Evolutionary conservation across 2,888 invertebrate genomes (phyloP), one percentile per base, ranked within the genome.

Genomic region (Willowsia nigromaculata): DNA sequence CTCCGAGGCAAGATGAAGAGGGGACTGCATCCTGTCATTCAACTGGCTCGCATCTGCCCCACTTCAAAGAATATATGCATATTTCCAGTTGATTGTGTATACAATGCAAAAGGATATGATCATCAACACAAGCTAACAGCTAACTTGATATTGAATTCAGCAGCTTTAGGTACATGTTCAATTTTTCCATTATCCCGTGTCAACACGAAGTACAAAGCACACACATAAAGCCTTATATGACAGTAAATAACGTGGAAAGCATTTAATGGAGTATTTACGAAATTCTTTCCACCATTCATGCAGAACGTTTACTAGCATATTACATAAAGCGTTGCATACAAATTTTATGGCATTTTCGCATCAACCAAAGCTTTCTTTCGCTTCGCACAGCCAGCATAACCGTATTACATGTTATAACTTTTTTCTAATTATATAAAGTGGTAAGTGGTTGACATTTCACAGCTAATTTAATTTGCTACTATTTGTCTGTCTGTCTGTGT

Each of bases 1-100:
- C 93, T 97, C 97, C 0, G 96, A 96, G 0, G 96, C 97, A 91
- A 97, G 93, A 94, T 98, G 98, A 59, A 98, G 95, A 0, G 97
- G 96, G 0, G 97, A 96, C 93, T 97, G 96, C 90, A 96, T 95
- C 93, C 96, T 96, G 50, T 96, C 96, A 93, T 98, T 98, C 68
- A 96, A 94, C 22, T 96, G 94, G 80, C 95, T 94, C 0, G 96
- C 96, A 85, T 96, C 95, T 0, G 96, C 97, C 11, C 95, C 95
- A 89, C 97, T 97, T 94, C 4, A 94, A 94, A 88, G 27, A 92
- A 85, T 74, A 56, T 22, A 82, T 78, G 13, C 30, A 13, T 15
- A 9, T 25, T 47, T 83, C 15, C n/a, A n/a, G n/a, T n/a, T n/a
- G n/a, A n/a, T 43, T 43, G 18, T 74, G 62, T 62, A 30, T 22